Evolutionary conservation across 2,113 vertebrate genomes (phyloP).

Genomic region (Cryptomyrus ogoouensis): DNA sequence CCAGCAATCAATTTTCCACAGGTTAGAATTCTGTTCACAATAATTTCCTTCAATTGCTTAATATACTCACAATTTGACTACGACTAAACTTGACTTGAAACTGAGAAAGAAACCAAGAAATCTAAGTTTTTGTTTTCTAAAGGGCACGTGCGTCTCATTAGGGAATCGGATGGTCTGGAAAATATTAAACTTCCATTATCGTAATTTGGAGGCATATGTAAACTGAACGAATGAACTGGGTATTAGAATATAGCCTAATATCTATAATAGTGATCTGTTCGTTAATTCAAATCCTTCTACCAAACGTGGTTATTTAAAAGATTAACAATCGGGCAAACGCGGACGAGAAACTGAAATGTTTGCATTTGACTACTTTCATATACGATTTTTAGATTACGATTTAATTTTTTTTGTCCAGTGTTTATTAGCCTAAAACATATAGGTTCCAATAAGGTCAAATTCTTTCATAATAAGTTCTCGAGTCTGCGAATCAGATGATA

Average conservation of each 20-base stretch:
- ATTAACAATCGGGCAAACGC: neutral
- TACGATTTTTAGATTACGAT: neutral
- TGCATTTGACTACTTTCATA: neutral
- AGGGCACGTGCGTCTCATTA: neutral
- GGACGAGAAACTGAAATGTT: neutral
- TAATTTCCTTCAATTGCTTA: neutral
- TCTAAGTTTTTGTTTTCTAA: neutral
- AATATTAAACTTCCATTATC: neutral
- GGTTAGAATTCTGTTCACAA: slow-evolving; percentile 1
- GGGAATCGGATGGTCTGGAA: neutral
- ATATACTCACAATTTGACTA: neutral
- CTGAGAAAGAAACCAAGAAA: neutral
- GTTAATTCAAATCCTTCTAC: neutral
- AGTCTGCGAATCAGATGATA: neutral
- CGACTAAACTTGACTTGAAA: neutral
- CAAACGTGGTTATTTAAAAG: neutral
- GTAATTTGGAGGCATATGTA: neutral
- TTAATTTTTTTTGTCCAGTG: neutral
- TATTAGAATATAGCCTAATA: neutral
- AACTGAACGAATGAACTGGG: neutral
- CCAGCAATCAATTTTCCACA: slow-evolving; percentile 4
- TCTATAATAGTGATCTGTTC: neutral
- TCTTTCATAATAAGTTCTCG: neutral
- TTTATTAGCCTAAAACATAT: neutral
- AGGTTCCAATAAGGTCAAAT: neutral